Percentiles rank a stretch among this genome's conserved stretches.
Evolutionary conservation across 2,888 invertebrate species (phyloP).

Genomic region (Drosophila ustulata): DNA sequence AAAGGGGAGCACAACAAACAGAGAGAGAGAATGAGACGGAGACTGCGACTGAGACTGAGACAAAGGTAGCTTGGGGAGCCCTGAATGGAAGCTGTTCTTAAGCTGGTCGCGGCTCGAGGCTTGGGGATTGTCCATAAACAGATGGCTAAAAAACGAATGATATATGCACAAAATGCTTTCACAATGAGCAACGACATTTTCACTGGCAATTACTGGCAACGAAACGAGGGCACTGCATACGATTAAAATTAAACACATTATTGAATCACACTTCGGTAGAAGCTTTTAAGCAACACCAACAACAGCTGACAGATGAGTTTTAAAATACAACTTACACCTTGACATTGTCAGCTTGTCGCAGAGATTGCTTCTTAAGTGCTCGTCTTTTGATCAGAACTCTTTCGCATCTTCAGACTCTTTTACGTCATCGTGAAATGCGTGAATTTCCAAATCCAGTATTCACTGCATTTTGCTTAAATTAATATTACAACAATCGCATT

Average conservation of each 20-base stretch:
- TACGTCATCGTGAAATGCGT: neutral
- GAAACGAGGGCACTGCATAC: slow-evolving; percentile 44
- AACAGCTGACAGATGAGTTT: slow-evolving; percentile 6
- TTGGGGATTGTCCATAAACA: slow-evolving; percentile 44
- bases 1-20: slow-evolving; percentile 6
- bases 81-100: slow-evolving; percentile 37
- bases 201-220: slow-evolving; percentile 47
- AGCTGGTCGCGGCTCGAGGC: slow-evolving; percentile 35
- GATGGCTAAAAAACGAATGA: slow-evolving; percentile 49
- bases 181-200: slow-evolving; percentile 34
- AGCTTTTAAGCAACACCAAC: slow-evolving; percentile 1
- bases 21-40: neutral
- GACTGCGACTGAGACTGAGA: neutral
- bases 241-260: slow-evolving; percentile 43
- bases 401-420: neutral
- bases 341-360: neutral
- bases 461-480: too few relatives aligned
- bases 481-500: too few relatives aligned
- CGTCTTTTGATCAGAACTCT: neutral
- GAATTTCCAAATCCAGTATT: too few relatives aligned
- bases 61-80: slow-evolving; percentile 37
- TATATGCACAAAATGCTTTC: slow-evolving; percentile 53
- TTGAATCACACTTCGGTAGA: slow-evolving; percentile 25
- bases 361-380: neutral
- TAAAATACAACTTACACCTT: slow-evolving; percentile 3